Evolutionary conservation across 2,888 invertebrate species (phyloP).

Genomic region (Drosophila mimica): DNA sequence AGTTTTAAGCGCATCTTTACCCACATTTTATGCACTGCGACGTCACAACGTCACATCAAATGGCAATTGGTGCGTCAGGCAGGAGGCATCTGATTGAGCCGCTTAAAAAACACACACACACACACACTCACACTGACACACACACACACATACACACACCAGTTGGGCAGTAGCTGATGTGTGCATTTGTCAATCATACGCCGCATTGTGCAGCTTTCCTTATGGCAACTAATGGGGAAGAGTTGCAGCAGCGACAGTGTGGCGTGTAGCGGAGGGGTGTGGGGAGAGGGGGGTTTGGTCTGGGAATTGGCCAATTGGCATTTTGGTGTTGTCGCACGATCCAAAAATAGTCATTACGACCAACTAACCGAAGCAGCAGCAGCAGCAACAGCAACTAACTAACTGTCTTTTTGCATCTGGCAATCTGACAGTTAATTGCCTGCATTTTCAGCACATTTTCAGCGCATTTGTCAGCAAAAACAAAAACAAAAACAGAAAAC

Average conservation of each 20-base stretch:
- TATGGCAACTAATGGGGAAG: slow-evolving; percentile 8
- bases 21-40: slow-evolving; percentile 72
- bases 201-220: slow-evolving; percentile 48
- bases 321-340: slow-evolving; percentile 57
- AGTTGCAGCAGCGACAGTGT: background rate
- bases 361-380: slow-evolving; percentile 48
- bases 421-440: slow-evolving; percentile 63
- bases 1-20: slow-evolving; percentile 82
- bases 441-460: slow-evolving; percentile 58
- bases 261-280: background rate
- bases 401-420: slow-evolving; percentile 27
- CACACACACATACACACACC: background rate
- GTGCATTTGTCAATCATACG: slow-evolving; percentile 67
- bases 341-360: slow-evolving; percentile 78
- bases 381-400: slow-evolving; percentile 24
- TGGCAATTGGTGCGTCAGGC: slow-evolving; percentile 59
- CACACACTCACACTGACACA: background rate
- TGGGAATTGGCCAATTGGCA: slow-evolving; percentile 50
- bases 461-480: slow-evolving; percentile 50
- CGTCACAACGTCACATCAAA: slow-evolving; percentile 48
- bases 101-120: slow-evolving; percentile 19
- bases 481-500: background rate
- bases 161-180: slow-evolving; percentile 4
- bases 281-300: background rate
- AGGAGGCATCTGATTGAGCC: slow-evolving; percentile 46